A percentile compares a stretch with the other conserved stretches of the same genome.
phyloP scores from a whole-genome alignment of 2,888 invertebrate species.

The Drosophila prolongata region DNA sequence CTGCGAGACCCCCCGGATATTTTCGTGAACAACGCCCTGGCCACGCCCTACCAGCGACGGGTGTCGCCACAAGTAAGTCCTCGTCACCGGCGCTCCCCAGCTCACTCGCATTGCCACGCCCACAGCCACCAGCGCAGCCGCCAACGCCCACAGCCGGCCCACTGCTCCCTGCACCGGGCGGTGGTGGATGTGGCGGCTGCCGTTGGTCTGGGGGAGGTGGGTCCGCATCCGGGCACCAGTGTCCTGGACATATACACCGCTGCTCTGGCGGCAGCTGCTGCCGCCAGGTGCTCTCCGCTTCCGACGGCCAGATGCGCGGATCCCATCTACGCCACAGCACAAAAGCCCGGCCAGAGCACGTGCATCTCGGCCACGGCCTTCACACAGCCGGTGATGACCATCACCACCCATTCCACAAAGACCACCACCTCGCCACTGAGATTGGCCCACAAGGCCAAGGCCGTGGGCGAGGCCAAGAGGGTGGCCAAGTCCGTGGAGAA shows the following conservation, averaged over 20 bases:
- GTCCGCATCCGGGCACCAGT: constrained; percentile 44
- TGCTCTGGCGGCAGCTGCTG: constrained; percentile 63
- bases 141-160: constrained; percentile 30
- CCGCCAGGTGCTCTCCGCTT: constrained; percentile 51
- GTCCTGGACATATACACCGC: constrained; percentile 70
- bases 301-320: constrained; percentile 60
- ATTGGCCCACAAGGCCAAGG: constrained; percentile 17
- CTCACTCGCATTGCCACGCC: constrained; percentile 64
- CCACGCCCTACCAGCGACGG: constrained; percentile 79
- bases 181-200: constrained; percentile 72
- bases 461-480: constrained; percentile 13
- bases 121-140: constrained; percentile 51
- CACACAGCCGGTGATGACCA: constrained; percentile 76
- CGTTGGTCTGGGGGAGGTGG: constrained; percentile 54
- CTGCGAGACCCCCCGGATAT: constrained; percentile 82
- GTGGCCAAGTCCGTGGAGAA: constrained; percentile 50
- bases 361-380: constrained; percentile 78
- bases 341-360: constrained; percentile 77
- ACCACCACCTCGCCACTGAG: constrained; percentile 53
- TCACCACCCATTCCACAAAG: constrained; percentile 62
- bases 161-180: constrained; percentile 62
- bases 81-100: constrained; percentile 53
- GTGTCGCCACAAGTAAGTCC: constrained; percentile 78
- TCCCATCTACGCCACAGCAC: constrained; percentile 83
- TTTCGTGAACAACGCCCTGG: constrained; percentile 82